These are phyloP conservation scores for Diceros bicornis DNA, from an alignment of 2,797 vertebrate species.

Conservation along the genomic window DNA sequence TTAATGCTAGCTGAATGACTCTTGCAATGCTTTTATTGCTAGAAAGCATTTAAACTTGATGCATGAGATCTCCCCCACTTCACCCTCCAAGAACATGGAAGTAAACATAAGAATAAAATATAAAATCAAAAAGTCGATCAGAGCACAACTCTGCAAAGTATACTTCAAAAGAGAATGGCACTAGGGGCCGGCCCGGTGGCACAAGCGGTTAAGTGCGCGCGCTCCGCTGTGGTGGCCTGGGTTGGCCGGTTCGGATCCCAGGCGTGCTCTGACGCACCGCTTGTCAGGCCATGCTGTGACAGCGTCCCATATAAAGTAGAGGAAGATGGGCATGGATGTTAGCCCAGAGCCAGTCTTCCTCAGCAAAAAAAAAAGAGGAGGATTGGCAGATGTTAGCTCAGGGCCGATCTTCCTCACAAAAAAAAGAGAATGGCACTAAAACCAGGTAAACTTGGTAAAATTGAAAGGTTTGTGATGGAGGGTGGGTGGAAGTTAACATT, in stretches of 20 bases:
- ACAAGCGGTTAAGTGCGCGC: too few relatives aligned
- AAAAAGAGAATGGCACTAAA: background rate
- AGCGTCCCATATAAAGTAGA: too few relatives aligned
- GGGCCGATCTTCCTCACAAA: too few relatives aligned
- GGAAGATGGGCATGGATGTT: too few relatives aligned
- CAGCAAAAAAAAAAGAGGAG: too few relatives aligned
- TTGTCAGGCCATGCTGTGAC: too few relatives aligned
- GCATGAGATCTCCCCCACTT: background rate
- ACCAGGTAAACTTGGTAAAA: background rate
- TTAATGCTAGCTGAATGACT: background rate
- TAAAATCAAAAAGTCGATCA: conserved; percentile 4
- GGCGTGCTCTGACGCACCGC: too few relatives aligned
- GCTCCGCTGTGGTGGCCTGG: too few relatives aligned
- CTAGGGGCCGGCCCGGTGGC: background rate
- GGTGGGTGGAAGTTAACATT: background rate
- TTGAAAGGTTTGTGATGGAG: background rate
- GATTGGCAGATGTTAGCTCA: too few relatives aligned
- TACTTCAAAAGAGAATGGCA: background rate
- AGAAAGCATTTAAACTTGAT: background rate
- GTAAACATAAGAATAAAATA: background rate
- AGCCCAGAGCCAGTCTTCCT: too few relatives aligned
- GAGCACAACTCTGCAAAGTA: background rate
- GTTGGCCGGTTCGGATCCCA: too few relatives aligned
- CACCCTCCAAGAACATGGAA: background rate
- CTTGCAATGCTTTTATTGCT: background rate